Evolutionary conservation across 2,888 invertebrate genomes (phyloP), one percentile per base, ranked within the genome.

Genomic region (Polymixis lichenea): DNA sequence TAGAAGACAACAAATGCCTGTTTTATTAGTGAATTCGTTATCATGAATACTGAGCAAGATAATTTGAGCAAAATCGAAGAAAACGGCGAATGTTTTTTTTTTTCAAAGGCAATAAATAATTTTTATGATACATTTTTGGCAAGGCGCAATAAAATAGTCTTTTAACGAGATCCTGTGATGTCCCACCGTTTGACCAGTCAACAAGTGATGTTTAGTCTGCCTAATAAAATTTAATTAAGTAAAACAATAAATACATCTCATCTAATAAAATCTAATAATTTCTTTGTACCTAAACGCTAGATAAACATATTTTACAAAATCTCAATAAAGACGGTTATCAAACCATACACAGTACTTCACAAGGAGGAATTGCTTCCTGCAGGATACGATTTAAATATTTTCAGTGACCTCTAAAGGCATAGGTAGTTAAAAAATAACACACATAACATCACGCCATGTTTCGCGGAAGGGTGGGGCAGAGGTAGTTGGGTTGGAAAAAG

Each of bases 81-180:
- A 88, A 85, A 85, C 82, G 85, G 86, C 75, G 84, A 78, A 84
- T 75, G 72, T 87, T 83, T 77, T 81, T 3, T 72, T 80, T 65
- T 81, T 85, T 77, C 77, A 87, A 80, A 85, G 87, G 87, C 86
- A 90, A 91, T 90, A 90, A 88, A 88, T 87, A 84, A 61, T 73
- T 78, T 82, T 79, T 76, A 81, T 78, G 84, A 77, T 84, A 85
- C 72, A 82, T 94, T 94, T 96, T 96, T 96, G 96, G 96, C 96
- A 96, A 96, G 96, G 93, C 91, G 92, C 91, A 92, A 91, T 90
- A 81, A 88, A 90, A 90, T 93, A 95, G 94, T 95, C 94, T 95
- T 90, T 88, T 84, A 84, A 90, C 93, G 96, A 96, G 96, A 96
- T 96, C 96, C 92, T 92, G 94, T 95, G 93, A 95, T 95, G 94